Base-by-base conservation (phyloP, 2,113 vertebrate genomes). In the Ascaphus truei region DNA sequence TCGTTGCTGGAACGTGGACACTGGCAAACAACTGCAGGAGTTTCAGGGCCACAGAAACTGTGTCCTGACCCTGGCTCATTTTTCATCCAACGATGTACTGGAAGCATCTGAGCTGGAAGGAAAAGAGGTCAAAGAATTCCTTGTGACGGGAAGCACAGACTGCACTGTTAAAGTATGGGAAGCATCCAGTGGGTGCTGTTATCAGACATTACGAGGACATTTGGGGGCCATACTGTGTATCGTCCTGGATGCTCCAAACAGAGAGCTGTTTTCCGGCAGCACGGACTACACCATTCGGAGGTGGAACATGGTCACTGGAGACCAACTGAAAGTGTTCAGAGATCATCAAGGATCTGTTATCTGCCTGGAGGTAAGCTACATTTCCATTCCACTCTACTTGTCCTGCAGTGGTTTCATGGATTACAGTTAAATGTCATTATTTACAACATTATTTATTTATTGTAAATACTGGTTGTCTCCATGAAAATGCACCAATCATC, bases 321-420 rank as follows among this genome's bases (percentile, higher is more conserved):
- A 89, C 71, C 90, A 89, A 77, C 36, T 90, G 16, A 84, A 80
- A 3, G 86, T 92, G 36, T 89, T 91, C 77, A 84, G 81, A 72
- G 90, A 89, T 61, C 90, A 93, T 68, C 90, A 89, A 81, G 91
- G 90, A 74, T 85, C 90, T 0, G 72, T 93, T 33, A 90, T 93
- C 77, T 93, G 91, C 48, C 72, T 93, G 16, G 87, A 92, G 91
- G 90, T 92, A 84, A 87, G 88, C n/a, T n/a, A n/a, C n/a, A n/a
- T n/a, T n/a, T n/a, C n/a, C 25, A 3, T n/a, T n/a, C n/a, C n/a
- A n/a, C 2, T 39, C n/a, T n/a, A n/a, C n/a, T n/a, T n/a, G n/a
- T n/a, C n/a, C n/a, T n/a, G n/a, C n/a, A n/a, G n/a, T n/a, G n/a
- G n/a, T n/a, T n/a, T n/a, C n/a, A n/a, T n/a, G n/a, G n/a, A n/a